Percentiles rank a stretch among this genome's conserved stretches.
Evolutionary conservation across 2,888 invertebrate species (phyloP).

Genomic region (Phytoseiulus persimilis): DNA sequence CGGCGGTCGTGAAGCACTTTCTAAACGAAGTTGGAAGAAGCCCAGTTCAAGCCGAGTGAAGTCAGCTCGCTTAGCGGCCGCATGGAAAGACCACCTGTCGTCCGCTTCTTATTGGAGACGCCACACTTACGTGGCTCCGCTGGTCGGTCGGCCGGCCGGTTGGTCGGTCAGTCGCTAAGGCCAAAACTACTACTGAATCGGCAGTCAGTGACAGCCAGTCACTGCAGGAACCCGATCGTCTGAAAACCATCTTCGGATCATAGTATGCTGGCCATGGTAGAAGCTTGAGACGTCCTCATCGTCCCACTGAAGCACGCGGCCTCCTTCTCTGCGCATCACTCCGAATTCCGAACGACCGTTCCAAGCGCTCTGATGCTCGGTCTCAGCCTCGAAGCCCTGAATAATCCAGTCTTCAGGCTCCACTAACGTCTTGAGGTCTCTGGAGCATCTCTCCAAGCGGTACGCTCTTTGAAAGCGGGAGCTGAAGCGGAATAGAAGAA

Average conservation of each 20-base stretch:
- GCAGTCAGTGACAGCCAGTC: background rate
- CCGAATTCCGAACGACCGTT: too few species aligned
- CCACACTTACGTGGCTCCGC: background rate
- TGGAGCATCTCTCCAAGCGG: too few species aligned
- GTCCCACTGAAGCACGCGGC: too few species aligned
- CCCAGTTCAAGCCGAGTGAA: background rate
- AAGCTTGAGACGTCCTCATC: background rate
- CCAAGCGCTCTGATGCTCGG: too few species aligned
- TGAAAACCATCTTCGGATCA: background rate
- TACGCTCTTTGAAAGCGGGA: too few species aligned
- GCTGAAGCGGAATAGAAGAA: too few species aligned
- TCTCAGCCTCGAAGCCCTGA: too few species aligned
- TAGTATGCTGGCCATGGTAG: background rate
- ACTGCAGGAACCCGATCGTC: too few species aligned
- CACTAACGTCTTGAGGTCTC: too few species aligned
- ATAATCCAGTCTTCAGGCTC: too few species aligned
- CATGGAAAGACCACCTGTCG: background rate
- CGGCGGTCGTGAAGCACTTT: background rate
- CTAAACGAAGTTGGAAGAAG: background rate
- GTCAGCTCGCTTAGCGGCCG: background rate
- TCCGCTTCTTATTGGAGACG: background rate
- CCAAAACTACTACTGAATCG: background rate
- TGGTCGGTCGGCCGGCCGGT: background rate
- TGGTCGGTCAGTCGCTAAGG: too few species aligned
- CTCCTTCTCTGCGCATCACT: too few species aligned